Evolutionary conservation across 2,797 vertebrate genomes (phyloP).

Genomic region (Diplodus puntazzo): DNA sequence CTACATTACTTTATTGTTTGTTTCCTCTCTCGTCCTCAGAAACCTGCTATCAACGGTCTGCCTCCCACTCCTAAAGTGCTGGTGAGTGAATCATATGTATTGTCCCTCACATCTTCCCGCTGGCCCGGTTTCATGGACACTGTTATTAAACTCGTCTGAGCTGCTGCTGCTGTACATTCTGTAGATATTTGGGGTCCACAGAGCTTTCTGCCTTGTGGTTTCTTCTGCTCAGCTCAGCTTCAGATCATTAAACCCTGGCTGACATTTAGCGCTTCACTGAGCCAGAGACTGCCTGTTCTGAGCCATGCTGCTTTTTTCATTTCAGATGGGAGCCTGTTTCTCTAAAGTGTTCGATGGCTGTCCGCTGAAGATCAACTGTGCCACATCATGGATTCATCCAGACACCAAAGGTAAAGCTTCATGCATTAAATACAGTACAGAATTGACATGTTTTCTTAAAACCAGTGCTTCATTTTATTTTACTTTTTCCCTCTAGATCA

Average conservation of each 20-base stretch:
- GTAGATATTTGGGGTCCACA: slow-evolving; percentile 57
- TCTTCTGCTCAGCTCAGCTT: slow-evolving; percentile 29
- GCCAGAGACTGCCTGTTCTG: slow-evolving; percentile 33
- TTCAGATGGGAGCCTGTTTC: slow-evolving; percentile 99
- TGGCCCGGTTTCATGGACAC: slow-evolving; percentile 31
- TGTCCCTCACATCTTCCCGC: slow-evolving; percentile 34
- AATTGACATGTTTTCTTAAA: not conserved
- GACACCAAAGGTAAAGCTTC: slow-evolving; percentile 93
- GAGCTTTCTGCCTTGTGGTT: slow-evolving; percentile 58
- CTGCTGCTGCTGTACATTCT: slow-evolving; percentile 58
- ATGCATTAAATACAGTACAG: not conserved
- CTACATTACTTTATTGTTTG: slow-evolving; percentile 20
- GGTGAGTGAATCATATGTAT: slow-evolving; percentile 86
- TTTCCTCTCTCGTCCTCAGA: slow-evolving; percentile 81
- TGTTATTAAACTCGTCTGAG: slow-evolving; percentile 55
- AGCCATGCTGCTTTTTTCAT: slow-evolving; percentile 44
- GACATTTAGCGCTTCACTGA: slow-evolving; percentile 48
- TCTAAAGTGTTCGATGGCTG: slow-evolving; percentile 99
- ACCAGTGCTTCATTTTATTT: not conserved
- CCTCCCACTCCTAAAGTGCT: slow-evolving; percentile 98
- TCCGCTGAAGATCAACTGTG: slow-evolving; percentile 98
- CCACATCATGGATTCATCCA: slow-evolving; percentile 99
- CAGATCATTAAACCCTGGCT: slow-evolving; percentile 66
- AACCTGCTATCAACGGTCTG: slow-evolving; percentile 95
- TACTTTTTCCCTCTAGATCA: slow-evolving; percentile 86